Percentiles rank a stretch among this genome's conserved stretches.
phyloP scores from a whole-genome alignment of 2,113 vertebrate species.

The Mus pahari region DNA sequence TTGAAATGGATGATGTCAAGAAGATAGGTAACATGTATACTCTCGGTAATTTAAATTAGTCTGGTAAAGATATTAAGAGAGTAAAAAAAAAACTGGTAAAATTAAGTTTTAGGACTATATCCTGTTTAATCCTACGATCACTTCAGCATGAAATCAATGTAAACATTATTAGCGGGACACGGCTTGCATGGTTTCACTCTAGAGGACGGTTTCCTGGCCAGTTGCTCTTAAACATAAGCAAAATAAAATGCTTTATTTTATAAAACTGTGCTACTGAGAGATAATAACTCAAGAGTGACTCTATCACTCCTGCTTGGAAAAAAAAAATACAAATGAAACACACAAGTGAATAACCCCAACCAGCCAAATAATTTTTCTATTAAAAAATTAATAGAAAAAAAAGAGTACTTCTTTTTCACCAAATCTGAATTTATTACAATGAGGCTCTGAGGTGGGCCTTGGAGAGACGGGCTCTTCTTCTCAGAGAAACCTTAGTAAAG shows the following conservation, averaged over 20 bases:
- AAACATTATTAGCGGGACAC: slow-evolving; percentile 10
- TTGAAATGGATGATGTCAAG: background rate
- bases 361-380: too few species aligned
- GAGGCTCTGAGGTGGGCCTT: background rate
- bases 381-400: background rate
- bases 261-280: background rate
- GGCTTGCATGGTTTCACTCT: background rate
- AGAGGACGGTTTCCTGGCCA: background rate
- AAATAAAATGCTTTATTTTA: background rate
- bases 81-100: slow-evolving; percentile 14
- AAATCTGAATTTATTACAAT: background rate
- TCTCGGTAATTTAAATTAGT: slow-evolving; percentile 9
- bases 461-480: background rate
- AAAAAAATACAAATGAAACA: background rate
- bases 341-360: background rate
- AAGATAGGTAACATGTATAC: background rate
- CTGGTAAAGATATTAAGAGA: background rate
- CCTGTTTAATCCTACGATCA: background rate
- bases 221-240: background rate
- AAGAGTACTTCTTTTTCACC: background rate
- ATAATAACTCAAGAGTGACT: background rate
- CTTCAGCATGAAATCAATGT: slow-evolving; percentile 24
- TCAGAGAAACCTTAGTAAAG: background rate
- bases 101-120: slow-evolving; percentile 49
- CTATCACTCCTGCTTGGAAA: background rate